These are phyloP conservation scores for Aphelinus atriplicis DNA, from an alignment of 1,140 invertebrate genomes.

Conservation along the genomic window DNA sequence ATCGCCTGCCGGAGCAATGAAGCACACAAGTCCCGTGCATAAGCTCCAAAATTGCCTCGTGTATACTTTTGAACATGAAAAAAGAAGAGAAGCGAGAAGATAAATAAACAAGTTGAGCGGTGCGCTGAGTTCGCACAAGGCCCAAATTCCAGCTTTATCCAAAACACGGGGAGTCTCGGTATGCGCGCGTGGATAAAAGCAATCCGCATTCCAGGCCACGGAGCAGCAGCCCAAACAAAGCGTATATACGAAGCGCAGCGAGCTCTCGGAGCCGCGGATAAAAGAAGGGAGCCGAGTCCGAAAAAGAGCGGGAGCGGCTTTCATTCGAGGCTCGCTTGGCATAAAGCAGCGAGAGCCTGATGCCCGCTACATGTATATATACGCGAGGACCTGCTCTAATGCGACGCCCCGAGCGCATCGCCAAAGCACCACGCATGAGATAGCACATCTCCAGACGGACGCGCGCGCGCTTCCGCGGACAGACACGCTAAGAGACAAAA, in stretches of 20 bases:
- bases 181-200: not conserved
- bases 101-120: no score
- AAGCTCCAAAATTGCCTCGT: no score
- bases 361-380: not conserved
- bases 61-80: no score
- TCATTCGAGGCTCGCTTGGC: not conserved
- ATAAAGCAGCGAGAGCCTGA: no score
- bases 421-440: conserved; percentile 39
- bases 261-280: not conserved
- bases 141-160: not conserved
- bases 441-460: conserved; percentile 53
- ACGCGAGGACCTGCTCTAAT: not conserved
- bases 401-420: not conserved
- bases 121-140: not conserved
- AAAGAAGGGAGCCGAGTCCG: not conserved
- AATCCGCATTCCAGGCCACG: conserved; percentile 10
- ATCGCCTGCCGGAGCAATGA: no score
- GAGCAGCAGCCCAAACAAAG: not conserved
- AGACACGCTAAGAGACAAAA: no score
- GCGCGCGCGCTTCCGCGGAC: not conserved
- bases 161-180: not conserved
- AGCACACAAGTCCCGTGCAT: no score
- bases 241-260: not conserved
- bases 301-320: not conserved
- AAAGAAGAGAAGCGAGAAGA: no score